Conservation (phyloP, 2,888 invertebrate genomes). For the Tetropium fuscum region DNA sequence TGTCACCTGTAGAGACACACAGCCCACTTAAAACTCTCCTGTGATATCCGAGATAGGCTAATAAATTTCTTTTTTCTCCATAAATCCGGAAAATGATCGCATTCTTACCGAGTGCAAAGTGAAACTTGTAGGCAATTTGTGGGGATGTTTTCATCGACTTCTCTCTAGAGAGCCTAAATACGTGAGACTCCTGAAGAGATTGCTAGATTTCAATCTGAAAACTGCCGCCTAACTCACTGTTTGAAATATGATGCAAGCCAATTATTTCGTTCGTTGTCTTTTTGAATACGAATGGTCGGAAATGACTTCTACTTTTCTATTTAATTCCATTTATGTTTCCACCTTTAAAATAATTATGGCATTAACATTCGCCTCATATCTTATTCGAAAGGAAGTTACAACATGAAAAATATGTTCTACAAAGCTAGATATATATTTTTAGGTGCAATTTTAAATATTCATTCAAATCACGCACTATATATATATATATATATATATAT, state of each 20-base stretch:
- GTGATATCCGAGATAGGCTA: constrained; percentile 52
- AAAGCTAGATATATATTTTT: too few species aligned
- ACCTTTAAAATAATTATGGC: too few species aligned
- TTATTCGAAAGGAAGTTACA: too few species aligned
- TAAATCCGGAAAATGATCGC: constrained; percentile 61
- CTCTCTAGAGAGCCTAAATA: constrained; percentile 11
- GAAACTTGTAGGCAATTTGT: constrained; percentile 61
- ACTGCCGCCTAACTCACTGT: neutral
- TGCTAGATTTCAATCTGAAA: constrained; percentile 2
- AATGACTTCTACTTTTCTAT: too few species aligned
- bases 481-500: too few species aligned
- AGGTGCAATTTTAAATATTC: too few species aligned
- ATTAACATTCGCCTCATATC: too few species aligned
- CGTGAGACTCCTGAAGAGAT: constrained; percentile 8
- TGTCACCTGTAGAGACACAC: constrained; percentile 59
- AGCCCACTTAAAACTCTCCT: constrained; percentile 53
- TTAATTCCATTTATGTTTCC: too few species aligned
- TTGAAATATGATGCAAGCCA: neutral
- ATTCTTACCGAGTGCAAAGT: constrained; percentile 59
- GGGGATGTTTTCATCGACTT: constrained; percentile 44
- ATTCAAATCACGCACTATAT: too few species aligned
- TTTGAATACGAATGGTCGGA: neutral
- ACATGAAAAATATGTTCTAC: too few species aligned
- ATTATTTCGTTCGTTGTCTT: neutral
- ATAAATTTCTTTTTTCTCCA: constrained; percentile 60